Base-by-base conservation (phyloP, 2,797 vertebrate species). In the Ctenopoma kingsleyae region DNA sequence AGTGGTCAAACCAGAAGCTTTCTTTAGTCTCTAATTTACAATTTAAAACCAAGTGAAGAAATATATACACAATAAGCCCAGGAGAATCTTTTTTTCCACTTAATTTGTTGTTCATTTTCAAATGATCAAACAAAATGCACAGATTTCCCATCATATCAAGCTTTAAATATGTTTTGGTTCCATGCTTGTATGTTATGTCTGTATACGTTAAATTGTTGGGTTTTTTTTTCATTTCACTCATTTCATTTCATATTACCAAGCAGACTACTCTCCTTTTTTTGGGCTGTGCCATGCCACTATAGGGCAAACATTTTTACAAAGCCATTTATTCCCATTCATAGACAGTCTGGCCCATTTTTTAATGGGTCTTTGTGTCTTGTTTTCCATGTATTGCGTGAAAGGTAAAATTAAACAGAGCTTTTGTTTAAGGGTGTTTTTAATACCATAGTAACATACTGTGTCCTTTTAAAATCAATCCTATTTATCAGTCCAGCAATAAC, bases 181-280 rank as follows among this genome's bases (percentile, higher is more conserved):
- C 5, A 32, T 32, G 77, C 75, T 86, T 70, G n/a, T 62, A 30
- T 78, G 51, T 77, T 66, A 67, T 76, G 54, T 52, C 61, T 62
- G 27, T 61, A 19, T 73, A 71, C 64, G 61, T 53, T 22, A 32
- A 8, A 48, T 20, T 54, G 25, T 79, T 75, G 51, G n/a, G n/a
- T 76, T 74, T 78, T 71, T 74, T 79, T 71, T 47, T 17, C 41
- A 15, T 40, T 40, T 40, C 4, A 15, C 59, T 16, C 61, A 32
- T 32, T 32, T 32, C 1, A 84, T 64, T 73, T 59, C 78, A 87
- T 82, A 84, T 23, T 43, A 67, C 44, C 47, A 51, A 53, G 38
- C 71, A 83, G 78, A 80, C 47, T 74, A 80, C 47, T 74, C 76
- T 80, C 69, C 81, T 76, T 3, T 8, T 36, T 70, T 78, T 8